Base-by-base conservation (phyloP, 1,140 invertebrate species). In the Drosophila seguyi region DNA sequence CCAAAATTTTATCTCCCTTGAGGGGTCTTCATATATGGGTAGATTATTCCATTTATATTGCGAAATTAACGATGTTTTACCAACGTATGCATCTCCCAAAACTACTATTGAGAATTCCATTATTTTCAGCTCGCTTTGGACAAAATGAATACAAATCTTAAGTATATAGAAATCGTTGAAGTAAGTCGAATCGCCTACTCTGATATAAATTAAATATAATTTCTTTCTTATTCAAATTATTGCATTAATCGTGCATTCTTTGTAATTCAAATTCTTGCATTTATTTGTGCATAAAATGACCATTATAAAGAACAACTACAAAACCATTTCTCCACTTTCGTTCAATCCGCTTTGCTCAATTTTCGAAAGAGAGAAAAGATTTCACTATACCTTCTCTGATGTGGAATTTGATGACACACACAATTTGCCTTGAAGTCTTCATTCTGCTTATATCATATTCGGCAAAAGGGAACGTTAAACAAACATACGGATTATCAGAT, bases 21-120 rank as follows among this genome's bases (percentile, higher is more conserved):
- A 22, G 1, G 50, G 31, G 50, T 53, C 50, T 5, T 53, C 31
- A 53, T 10, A 34, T 8, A 6, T 34, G 2, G 50, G 50, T 16
- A 53, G 31, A 36, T 53, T 53, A 36, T 53, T 53, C 50, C 50
- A 53, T 10, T 53, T 53, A 6, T 53, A 53, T 22, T 53, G 50
- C 31, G 50, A 53, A 36, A 53, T 53, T 8, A 53, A 6, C 1
- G 31, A 53, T 16, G 50, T 53, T 36, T 53, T 53, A 5, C 50
- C 50, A 8, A 53, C 50, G 2, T 7, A 53, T 10, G 50, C 18
- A 16, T 13, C 18, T 16, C 31, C 50, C 20, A 36, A 8, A 14
- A 53, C 31, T 10, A 53, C 50, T 16, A 53, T 22, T 16, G 50
- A 7, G 14, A 53, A 53, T 10, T 53, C 31, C 50, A 53, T 53